A percentile compares a stretch with the other conserved stretches of the same genome.
Evolutionary conservation across 2,113 vertebrate species (phyloP).

Genomic region (Otolemur garnettii): DNA sequence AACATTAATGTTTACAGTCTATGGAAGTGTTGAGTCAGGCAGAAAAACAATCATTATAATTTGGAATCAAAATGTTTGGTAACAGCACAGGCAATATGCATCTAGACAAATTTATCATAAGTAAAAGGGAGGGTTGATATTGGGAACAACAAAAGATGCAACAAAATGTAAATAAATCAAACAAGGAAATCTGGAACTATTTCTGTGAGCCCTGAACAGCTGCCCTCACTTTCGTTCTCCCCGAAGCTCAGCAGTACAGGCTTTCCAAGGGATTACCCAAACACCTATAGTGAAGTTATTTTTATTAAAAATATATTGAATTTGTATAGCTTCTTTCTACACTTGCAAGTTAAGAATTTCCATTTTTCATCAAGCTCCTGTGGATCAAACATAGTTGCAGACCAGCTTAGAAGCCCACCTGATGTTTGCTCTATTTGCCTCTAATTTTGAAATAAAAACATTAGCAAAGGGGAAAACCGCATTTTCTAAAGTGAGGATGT

Average conservation of each 20-base stretch:
- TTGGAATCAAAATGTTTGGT: neutral
- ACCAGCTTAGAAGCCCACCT: neutral
- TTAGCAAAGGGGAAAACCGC: neutral
- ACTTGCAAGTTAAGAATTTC: neutral
- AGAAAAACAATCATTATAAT: neutral
- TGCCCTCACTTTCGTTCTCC: neutral
- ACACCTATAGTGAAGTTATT: neutral
- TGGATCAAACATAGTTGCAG: neutral
- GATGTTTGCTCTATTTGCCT: neutral
- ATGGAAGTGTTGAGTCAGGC: neutral
- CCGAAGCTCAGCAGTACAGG: neutral
- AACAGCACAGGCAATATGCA: neutral
- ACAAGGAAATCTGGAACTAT: neutral
- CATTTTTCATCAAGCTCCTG: neutral
- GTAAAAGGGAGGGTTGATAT: neutral
- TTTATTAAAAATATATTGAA: neutral
- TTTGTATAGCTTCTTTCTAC: neutral
- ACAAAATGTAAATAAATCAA: neutral
- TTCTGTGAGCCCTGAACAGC: neutral
- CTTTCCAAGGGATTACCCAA: conserved; percentile 12
- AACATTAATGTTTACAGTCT: neutral
- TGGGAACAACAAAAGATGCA: neutral
- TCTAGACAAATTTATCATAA: neutral
- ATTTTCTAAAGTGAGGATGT: neutral
- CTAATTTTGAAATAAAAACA: neutral